phyloP scores from a whole-genome alignment of 2,888 invertebrate genomes.

The Allophyes oxyacanthae region DNA sequence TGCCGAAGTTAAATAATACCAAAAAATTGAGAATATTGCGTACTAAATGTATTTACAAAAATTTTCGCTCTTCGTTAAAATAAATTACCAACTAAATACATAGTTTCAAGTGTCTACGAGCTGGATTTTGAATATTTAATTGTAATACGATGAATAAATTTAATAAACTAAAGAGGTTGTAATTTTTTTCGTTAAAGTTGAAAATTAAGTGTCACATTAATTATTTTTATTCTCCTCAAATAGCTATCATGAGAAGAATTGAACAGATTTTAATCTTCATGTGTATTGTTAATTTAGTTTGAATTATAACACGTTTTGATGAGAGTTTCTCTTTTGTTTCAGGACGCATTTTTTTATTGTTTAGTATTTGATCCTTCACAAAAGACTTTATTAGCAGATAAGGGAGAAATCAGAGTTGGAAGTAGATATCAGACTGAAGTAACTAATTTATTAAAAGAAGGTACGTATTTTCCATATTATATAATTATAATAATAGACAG shows the following conservation, averaged over 20 bases:
- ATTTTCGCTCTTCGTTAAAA: not conserved
- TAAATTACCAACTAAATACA: conserved; percentile 4
- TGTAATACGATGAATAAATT: conserved; percentile 24
- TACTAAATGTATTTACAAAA: not conserved
- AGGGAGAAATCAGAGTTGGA: conserved; percentile 98
- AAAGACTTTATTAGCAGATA: conserved; percentile 99
- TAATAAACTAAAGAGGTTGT: conserved; percentile 6
- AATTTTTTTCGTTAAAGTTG: conserved; percentile 2
- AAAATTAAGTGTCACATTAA: conserved; percentile 22
- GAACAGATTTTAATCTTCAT: conserved; percentile 19
- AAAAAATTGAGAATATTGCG: not conserved
- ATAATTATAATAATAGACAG: too few species aligned
- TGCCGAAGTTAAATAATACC: conserved; percentile 1
- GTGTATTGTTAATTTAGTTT: conserved; percentile 14
- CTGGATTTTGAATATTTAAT: conserved; percentile 9
- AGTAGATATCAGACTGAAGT: conserved; percentile 99
- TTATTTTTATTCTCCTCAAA: conserved; percentile 11
- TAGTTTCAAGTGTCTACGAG: conserved; percentile 5
- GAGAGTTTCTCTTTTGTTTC: conserved; percentile 79
- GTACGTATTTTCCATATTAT: conserved; percentile 75
- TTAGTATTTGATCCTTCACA: conserved; percentile 99
- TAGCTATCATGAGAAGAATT: conserved; percentile 26
- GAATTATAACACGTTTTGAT: conserved; percentile 32
- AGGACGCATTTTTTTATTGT: conserved; percentile 99
- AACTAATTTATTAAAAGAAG: conserved; percentile 94